phyloP scores from a whole-genome alignment of 1,140 invertebrate genomes.

The Lepidurus packardi region DNA sequence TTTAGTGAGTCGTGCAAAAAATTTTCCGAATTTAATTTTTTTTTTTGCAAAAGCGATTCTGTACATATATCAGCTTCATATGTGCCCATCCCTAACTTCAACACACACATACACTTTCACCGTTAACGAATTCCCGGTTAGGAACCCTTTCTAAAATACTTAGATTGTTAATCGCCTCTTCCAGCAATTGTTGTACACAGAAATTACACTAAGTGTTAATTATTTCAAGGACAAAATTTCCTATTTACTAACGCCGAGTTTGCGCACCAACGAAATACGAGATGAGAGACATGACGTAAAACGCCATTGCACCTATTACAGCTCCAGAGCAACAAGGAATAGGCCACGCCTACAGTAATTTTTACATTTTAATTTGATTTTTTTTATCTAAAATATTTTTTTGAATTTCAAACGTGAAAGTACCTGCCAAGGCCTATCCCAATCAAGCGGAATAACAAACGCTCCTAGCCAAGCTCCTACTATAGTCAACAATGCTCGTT shows the following conservation, averaged over 20 bases:
- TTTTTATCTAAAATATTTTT: background rate
- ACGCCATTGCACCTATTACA: constrained; percentile 50
- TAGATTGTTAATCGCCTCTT: background rate
- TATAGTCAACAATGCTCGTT: constrained; percentile 46
- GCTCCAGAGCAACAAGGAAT: constrained; percentile 66
- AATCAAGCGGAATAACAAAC: constrained; percentile 81
- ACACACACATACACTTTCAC: background rate
- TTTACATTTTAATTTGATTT: background rate
- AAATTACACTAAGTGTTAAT: constrained; percentile 15
- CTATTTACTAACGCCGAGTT: too few species aligned
- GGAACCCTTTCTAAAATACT: background rate
- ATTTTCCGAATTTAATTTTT: background rate
- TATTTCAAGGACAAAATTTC: background rate
- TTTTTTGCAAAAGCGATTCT: constrained; percentile 3
- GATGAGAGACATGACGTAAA: background rate
- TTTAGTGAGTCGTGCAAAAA: too few species aligned
- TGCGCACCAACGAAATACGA: too few species aligned
- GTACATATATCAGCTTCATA: constrained; percentile 19
- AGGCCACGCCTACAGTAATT: constrained; percentile 59
- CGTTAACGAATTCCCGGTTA: background rate
- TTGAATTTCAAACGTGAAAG: background rate
- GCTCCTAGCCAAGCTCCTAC: constrained; percentile 83
- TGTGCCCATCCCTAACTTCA: background rate
- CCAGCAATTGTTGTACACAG: background rate
- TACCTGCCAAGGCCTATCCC: constrained; percentile 81